phyloP scores from a whole-genome alignment of 2,113 vertebrate genomes.

The Phylloscopus whistleri region DNA sequence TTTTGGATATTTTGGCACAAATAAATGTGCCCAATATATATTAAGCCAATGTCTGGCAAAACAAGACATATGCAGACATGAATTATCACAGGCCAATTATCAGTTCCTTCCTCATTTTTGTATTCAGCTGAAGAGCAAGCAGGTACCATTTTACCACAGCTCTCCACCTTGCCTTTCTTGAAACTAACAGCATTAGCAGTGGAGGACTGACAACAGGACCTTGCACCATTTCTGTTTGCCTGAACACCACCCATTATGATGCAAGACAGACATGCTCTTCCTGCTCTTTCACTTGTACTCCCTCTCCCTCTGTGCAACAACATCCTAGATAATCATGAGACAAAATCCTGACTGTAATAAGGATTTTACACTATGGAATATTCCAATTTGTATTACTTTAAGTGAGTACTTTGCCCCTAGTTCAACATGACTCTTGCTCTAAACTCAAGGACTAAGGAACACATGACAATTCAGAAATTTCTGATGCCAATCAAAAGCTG shows the following conservation, averaged over 20 bases:
- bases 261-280: neutral
- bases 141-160: neutral
- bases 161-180: neutral
- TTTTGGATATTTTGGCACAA: neutral
- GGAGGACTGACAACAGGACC: neutral
- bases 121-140: neutral
- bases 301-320: neutral
- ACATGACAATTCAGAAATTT: neutral
- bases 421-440: rapidly evolving
- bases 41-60: neutral
- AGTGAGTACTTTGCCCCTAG: neutral
- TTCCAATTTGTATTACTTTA: neutral
- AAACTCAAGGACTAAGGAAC: neutral
- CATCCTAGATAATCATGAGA: neutral
- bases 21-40: neutral
- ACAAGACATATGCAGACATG: neutral
- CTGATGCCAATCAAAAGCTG: neutral
- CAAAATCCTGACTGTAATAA: neutral
- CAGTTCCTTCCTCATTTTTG: neutral
- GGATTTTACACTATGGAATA: neutral
- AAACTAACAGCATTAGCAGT: neutral
- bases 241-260: neutral
- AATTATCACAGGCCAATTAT: neutral
- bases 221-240: neutral
- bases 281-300: neutral